Evolutionary conservation across 2,888 invertebrate genomes (phyloP), one percentile per base, ranked within the genome.

Genomic region (Margaritifera margaritifera): DNA sequence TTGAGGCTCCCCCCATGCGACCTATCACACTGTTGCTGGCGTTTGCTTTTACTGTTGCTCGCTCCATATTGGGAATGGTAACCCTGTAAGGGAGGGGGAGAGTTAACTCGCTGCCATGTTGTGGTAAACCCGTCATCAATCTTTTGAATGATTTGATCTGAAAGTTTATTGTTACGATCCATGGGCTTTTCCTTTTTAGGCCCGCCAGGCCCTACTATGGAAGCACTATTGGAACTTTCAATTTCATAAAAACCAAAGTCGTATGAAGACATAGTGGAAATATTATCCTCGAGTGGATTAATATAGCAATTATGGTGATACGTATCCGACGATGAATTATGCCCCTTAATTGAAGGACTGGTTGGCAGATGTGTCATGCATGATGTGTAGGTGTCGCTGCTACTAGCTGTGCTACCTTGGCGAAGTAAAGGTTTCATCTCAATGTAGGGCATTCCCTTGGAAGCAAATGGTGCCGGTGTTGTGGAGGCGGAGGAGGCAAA

Each of bases 371-470:
- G 96, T 88, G 97, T 97, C 92, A 96, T 95, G 92, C 97, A 97
- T 91, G 96, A 97, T 91, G 96, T 96, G 91, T 96, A 98, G 82
- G 97, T 97, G 91, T 97, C 97, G 88, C 96, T 94, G 88, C 96
- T 94, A 91, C 96, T 94, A 92, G 92, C 92, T 70, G 92, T 91
- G 88, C 85, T 85, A 78, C 79, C 80, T 75, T 86, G 86, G 11
- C 86, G 80, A 71, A 84, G 80, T 64, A 87, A 80, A 65, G 84
- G 79, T 79, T 83, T 84, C 82, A 87, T 74, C 79, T 87, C 87
- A 68, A 86, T 86, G 74, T 84, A 84, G 69, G 83, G 80, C 68
- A 79, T 82, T 65, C 80, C 81, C 62, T 72, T 66, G 54, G 67
- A 66, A 60, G 69, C 65, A 27, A 68, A 66, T 64, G 78, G 75